These are phyloP conservation scores for Galeruca laticollis DNA, from an alignment of 2,888 invertebrate genomes.

Conservation along the genomic window DNA sequence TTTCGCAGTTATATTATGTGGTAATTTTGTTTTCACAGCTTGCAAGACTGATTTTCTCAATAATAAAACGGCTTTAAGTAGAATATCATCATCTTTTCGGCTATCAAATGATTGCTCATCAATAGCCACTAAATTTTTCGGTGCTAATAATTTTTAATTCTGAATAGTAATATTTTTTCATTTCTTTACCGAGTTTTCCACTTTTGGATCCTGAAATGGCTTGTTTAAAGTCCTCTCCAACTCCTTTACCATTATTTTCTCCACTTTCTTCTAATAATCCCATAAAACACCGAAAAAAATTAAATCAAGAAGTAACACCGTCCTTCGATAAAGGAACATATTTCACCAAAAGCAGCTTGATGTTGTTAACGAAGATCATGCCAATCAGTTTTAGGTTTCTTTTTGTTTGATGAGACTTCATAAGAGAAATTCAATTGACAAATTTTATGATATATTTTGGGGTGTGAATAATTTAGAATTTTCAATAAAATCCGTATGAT, in stretches of 20 bases:
- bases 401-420: constrained; percentile 29
- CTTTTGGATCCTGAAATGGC: constrained; percentile 48
- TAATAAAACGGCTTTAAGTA: constrained; percentile 46
- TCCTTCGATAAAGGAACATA: constrained; percentile 46
- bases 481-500: constrained; percentile 29
- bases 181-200: constrained; percentile 45
- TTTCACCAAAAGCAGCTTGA: constrained; percentile 48
- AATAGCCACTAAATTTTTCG: constrained; percentile 43
- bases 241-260: constrained; percentile 48
- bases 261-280: constrained; percentile 47
- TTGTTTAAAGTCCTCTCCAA: constrained; percentile 38
- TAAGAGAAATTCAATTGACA: no score
- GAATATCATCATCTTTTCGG: constrained; percentile 48
- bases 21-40: no score
- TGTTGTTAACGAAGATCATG: constrained; percentile 51
- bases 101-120: constrained; percentile 45
- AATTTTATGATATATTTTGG: constrained; percentile 48
- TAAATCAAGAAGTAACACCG: constrained; percentile 52
- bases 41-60: no score
- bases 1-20: no score
- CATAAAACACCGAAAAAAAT: constrained; percentile 50
- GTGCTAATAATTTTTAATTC: constrained; percentile 52
- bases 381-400: constrained; percentile 46
- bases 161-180: constrained; percentile 48
- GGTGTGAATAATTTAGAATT: no score